Percentiles rank a stretch among this genome's conserved stretches.
Evolutionary conservation across 37 sponge, comb jelly and placozoan species (phyloP).

Genomic region (Hexactinellida sp.): DNA sequence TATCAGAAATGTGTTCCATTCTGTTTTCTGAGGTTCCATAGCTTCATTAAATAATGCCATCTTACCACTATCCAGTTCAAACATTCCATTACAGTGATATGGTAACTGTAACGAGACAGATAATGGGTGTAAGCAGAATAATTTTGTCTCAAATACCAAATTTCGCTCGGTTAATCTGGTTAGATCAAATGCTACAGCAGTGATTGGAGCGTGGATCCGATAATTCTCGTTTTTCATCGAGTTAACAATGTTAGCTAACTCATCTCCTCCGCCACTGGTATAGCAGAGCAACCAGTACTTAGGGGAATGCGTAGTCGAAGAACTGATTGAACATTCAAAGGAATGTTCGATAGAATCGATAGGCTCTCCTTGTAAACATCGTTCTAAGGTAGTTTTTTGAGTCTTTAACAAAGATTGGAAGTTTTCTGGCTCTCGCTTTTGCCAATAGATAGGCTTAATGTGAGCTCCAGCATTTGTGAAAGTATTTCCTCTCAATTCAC

Average conservation of each 20-base stretch:
- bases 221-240: neutral
- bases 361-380: neutral
- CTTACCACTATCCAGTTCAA: neutral
- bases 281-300: neutral
- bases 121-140: neutral
- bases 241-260: neutral
- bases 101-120: neutral
- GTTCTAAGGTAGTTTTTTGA: neutral
- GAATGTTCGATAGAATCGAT: neutral
- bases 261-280: neutral
- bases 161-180: neutral
- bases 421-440: neutral
- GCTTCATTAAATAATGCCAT: neutral
- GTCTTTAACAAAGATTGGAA: neutral
- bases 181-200: neutral
- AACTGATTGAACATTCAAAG: neutral
- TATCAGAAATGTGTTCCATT: neutral
- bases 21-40: neutral
- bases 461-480: neutral
- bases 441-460: neutral
- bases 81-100: neutral
- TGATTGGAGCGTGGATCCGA: neutral
- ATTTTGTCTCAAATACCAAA: neutral
- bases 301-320: neutral
- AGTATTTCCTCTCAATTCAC: neutral